phyloP scores from a whole-genome alignment of 2,113 vertebrate species.

The Forbesichthys agassizii region DNA sequence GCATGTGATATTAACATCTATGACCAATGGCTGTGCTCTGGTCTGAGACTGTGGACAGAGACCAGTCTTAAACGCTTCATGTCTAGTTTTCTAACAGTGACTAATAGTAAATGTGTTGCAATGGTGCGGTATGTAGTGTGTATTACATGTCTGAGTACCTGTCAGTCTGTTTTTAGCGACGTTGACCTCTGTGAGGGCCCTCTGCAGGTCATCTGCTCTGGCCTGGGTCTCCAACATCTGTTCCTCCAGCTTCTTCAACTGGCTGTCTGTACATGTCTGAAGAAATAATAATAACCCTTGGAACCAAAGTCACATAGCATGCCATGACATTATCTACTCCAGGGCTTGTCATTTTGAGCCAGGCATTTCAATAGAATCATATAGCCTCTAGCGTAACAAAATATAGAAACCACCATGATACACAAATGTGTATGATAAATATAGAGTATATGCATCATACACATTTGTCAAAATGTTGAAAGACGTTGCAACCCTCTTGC shows the following conservation, averaged over 20 bases:
- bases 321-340: background rate
- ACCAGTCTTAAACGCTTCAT: background rate
- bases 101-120: background rate
- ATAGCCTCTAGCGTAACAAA: too few species aligned
- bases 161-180: slow-evolving; percentile 75
- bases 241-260: slow-evolving; percentile 79
- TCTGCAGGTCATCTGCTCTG: slow-evolving; percentile 80
- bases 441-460: too few species aligned
- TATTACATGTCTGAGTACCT: slow-evolving; percentile 54
- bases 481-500: too few species aligned
- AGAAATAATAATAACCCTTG: background rate
- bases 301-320: background rate
- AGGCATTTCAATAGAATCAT: too few species aligned
- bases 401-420: too few species aligned
- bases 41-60: background rate
- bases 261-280: slow-evolving; percentile 73
- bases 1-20: slow-evolving; percentile 9
- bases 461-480: too few species aligned
- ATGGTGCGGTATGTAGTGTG: background rate
- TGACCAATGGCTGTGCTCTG: slow-evolving; percentile 5
- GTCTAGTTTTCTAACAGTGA: background rate
- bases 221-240: slow-evolving; percentile 72
- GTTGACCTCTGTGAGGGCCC: slow-evolving; percentile 70
- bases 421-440: too few species aligned
- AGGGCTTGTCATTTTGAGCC: too few species aligned